Evolutionary conservation across 2,888 invertebrate genomes (phyloP).

Genomic region (Norana najaformis): DNA sequence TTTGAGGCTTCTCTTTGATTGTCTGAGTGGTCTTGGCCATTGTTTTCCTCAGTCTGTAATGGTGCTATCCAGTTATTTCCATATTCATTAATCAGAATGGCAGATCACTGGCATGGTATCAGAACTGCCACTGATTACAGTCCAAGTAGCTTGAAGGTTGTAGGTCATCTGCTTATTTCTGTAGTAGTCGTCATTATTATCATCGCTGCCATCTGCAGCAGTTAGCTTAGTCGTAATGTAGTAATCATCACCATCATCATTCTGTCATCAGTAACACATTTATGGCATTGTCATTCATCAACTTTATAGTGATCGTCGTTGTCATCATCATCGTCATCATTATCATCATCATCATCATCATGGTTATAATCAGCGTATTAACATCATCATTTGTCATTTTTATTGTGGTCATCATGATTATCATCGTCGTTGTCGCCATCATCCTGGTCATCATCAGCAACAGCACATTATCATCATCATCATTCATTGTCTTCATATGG

Average conservation of each 20-base stretch:
- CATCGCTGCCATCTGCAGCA: not conserved
- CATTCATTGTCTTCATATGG: too few relatives aligned
- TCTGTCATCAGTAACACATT: too few relatives aligned
- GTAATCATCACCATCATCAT: not conserved
- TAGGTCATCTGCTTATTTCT: not conserved
- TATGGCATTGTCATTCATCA: not conserved
- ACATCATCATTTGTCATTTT: not conserved
- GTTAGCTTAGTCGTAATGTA: not conserved
- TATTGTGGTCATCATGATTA: not conserved
- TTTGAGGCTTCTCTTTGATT: not conserved
- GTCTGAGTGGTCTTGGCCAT: not conserved
- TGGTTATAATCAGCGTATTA: not conserved
- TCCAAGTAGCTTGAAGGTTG: not conserved
- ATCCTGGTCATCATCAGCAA: not conserved
- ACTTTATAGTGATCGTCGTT: not conserved
- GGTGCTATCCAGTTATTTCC: not conserved
- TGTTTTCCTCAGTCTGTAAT: not conserved
- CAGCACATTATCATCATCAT: not conserved
- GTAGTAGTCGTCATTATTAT: not conserved
- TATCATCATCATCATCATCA: not conserved
- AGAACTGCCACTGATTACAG: not conserved
- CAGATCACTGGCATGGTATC: not conserved
- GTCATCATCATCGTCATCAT: not conserved
- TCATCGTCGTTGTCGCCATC: not conserved
- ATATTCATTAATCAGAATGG: not conserved